Evolutionary conservation across 1,140 invertebrate genomes (phyloP).

Genomic region (Propsilocerus akamusi): DNA sequence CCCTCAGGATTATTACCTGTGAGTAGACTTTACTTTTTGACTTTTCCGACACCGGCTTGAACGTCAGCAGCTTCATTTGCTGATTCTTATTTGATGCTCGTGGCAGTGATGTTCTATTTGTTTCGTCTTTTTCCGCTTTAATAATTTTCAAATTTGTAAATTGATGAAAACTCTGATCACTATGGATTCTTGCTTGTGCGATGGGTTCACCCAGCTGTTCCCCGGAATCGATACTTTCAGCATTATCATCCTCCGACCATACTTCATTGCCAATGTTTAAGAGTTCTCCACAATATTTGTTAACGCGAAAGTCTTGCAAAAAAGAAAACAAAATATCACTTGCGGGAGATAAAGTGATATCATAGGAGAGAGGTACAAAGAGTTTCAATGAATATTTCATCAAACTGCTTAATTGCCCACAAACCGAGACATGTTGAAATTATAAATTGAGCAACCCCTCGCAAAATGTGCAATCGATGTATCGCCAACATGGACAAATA

Average conservation of each 20-base stretch:
- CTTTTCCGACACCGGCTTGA: not conserved
- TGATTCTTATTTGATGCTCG: not conserved
- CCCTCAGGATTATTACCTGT: slow-evolving; percentile 6
- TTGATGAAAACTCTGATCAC: slow-evolving; percentile 4
- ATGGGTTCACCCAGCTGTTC: not conserved
- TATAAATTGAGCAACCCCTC: too few relatives aligned
- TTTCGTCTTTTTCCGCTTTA: not conserved
- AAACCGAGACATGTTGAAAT: too few relatives aligned
- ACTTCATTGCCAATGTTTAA: slow-evolving; percentile 6
- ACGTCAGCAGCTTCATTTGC: not conserved
- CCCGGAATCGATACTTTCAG: not conserved
- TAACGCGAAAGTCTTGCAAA: slow-evolving; percentile 4
- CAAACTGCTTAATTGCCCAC: too few relatives aligned
- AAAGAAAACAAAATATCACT: not conserved
- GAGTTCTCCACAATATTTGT: slow-evolving; percentile 6
- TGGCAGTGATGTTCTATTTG: not conserved
- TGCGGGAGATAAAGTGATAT: too few relatives aligned
- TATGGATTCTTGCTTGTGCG: slow-evolving; percentile 5
- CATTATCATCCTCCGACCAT: not conserved
- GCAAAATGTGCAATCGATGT: too few relatives aligned
- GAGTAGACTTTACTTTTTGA: slow-evolving; percentile 7
- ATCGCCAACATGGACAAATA: too few relatives aligned
- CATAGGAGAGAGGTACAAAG: too few relatives aligned
- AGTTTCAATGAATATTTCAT: too few relatives aligned
- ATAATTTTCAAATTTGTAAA: slow-evolving; percentile 5